phyloP scores from a whole-genome alignment of 2,888 invertebrate species.

The Temnothorax ravouxi region DNA sequence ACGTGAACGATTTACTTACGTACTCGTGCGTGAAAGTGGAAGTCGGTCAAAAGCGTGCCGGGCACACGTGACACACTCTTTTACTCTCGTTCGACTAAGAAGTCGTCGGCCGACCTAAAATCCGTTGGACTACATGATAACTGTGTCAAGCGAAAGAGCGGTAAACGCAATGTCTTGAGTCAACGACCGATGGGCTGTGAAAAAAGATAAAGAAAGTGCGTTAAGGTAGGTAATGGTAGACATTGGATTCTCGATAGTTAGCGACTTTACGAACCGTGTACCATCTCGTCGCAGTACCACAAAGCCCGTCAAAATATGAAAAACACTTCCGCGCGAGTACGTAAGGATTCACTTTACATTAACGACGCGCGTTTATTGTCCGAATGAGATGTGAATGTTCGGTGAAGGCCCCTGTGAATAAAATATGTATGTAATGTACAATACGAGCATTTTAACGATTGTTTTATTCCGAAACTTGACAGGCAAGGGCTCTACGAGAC shows the following conservation, averaged over 20 bases:
- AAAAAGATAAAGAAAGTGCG: not conserved
- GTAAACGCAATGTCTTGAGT: not conserved
- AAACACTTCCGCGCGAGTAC: not conserved
- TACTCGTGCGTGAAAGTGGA: conserved; percentile 38
- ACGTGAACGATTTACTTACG: conserved; percentile 20
- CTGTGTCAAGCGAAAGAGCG: not conserved
- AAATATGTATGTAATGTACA: conserved; percentile 10
- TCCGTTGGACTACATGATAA: not conserved
- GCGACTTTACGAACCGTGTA: not conserved
- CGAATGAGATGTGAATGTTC: conserved; percentile 5
- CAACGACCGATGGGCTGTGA: not conserved
- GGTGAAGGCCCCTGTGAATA: not conserved
- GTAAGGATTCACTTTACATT: conserved; percentile 21
- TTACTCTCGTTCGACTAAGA: conserved; percentile 5
- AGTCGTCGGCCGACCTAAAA: conserved; percentile 12
- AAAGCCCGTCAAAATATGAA: not conserved
- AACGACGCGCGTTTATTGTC: not conserved
- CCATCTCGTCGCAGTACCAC: too few species aligned
- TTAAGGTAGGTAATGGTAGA: conserved; percentile 9
- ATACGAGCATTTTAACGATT: not conserved
- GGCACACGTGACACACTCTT: conserved; percentile 14
- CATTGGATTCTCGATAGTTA: not conserved
- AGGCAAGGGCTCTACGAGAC: too few species aligned
- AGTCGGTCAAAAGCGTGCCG: conserved; percentile 40
- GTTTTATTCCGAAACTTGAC: not conserved